Base-by-base conservation (phyloP, 2,797 vertebrate genomes). In the Sebastes steindachneri region DNA sequence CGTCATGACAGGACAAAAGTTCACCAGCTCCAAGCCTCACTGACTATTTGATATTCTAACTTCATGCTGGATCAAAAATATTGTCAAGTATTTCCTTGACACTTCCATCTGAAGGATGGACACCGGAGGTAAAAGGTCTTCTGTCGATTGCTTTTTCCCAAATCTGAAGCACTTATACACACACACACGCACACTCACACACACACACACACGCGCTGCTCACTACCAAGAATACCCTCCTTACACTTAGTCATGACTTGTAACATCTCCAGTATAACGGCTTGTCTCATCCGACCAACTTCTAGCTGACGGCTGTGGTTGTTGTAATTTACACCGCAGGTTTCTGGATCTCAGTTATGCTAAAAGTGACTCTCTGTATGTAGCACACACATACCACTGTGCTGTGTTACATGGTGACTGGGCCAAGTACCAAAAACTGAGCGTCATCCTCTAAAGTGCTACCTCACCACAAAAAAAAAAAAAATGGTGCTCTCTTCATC, bases 271-370 rank as follows among this genome's bases (percentile, higher is more conserved):
- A 85, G 82, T 84, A 45, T 45, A 86, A 92, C 82, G 76, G 69
- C 68, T 19, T 92, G 87, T 90, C 85, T 85, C 73, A 76, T 85
- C 62, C 62, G 73, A 85, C 65, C 77, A 77, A 84, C 86, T 86
- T 28, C 80, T 67, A 51, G 79, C 75, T 84, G 88, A 88, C 69
- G 85, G 84, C 68, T 83, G 74, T 76, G 83, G 86, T 88, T 82
- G 88, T 89, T 89, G 87, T 92, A 91, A 93, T 89, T 86, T 85
- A 87, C 88, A 53, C 88, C 26, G 45, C 88, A 78, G 88, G 84
- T 80, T 89, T 83, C 88, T 90, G 89, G 89, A 92, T 93, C 85
- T 83, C 88, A 83, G 83, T 77, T 79, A 68, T 67, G 84, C 86
- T 89, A 78, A 88, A 90, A 84, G 86, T 57, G 68, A 74, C 66